A percentile compares a stretch with the other conserved stretches of the same genome.
Conservation (phyloP, 2,888 invertebrate genomes). For the Trichogramma dendrolimi region DNA sequence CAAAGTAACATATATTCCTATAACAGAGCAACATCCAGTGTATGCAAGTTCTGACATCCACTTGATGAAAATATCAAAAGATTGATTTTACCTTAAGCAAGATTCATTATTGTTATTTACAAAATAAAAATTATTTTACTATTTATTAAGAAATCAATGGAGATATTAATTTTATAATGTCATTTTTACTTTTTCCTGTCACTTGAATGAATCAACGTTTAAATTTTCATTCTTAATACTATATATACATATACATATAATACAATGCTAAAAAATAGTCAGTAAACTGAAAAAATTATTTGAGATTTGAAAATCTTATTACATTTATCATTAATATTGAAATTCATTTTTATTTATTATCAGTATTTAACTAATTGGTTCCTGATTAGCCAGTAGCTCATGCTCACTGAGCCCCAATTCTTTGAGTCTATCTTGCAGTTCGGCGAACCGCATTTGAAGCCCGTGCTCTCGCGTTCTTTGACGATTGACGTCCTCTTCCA, state of each 20-base stretch:
- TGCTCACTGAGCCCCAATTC: slow-evolving; percentile 28
- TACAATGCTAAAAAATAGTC: neutral
- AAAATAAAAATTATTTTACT: neutral
- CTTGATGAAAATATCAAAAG: slow-evolving; percentile 51
- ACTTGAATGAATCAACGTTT: neutral
- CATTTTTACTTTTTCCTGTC: no score
- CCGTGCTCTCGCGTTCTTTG: slow-evolving; percentile 88
- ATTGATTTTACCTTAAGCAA: no score
- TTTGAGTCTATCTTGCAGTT: slow-evolving; percentile 64
- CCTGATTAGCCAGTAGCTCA: neutral
- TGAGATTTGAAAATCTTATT: neutral
- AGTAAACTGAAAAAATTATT: no score
- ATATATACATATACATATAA: neutral
- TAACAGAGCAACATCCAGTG: slow-evolving; percentile 59
- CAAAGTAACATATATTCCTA: slow-evolving; percentile 54
- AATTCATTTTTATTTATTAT: neutral
- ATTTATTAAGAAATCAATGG: neutral
- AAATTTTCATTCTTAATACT: neutral
- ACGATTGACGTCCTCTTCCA: slow-evolving; percentile 87
- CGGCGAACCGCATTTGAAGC: slow-evolving; percentile 78
- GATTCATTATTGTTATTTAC: neutral
- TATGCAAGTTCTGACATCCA: slow-evolving; percentile 64
- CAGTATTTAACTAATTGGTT: no score
- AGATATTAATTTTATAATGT: neutral
- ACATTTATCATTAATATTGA: neutral